Conservation (phyloP, 2,113 vertebrate genomes). For the Siniperca chuatsi region DNA sequence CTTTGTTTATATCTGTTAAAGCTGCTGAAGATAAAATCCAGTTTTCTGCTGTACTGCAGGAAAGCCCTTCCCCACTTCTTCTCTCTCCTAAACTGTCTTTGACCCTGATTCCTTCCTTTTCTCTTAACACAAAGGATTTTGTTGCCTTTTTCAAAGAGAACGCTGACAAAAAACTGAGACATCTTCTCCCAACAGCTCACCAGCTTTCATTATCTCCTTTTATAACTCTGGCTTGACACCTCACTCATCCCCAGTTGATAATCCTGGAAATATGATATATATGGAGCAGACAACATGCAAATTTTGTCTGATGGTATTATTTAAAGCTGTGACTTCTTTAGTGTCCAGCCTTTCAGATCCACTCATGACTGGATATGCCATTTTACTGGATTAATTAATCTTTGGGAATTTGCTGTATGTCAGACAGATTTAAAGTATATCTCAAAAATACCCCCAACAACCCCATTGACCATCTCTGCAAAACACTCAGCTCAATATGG, state of each 20-base stretch:
- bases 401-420: slow-evolving; percentile 1
- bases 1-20: slow-evolving; percentile 41
- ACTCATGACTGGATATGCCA: not conserved
- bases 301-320: not conserved
- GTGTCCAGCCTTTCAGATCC: not conserved
- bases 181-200: slow-evolving; percentile 12
- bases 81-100: slow-evolving; percentile 21
- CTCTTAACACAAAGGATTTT: slow-evolving; percentile 30
- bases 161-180: slow-evolving; percentile 21
- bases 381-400: slow-evolving; percentile 24
- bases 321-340: slow-evolving; percentile 20
- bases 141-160: not conserved
- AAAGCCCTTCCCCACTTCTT: not conserved
- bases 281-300: not conserved
- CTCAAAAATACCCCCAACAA: slow-evolving; percentile 26
- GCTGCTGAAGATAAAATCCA: slow-evolving; percentile 16
- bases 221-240: slow-evolving; percentile 18
- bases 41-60: not conserved
- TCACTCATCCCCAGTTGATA: not conserved
- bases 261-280: slow-evolving; percentile 31
- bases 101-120: slow-evolving; percentile 23
- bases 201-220: slow-evolving; percentile 24
- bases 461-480: not conserved
- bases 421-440: slow-evolving; percentile 10
- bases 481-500: not conserved